These are phyloP conservation scores for Clarias macrocephalus DNA, from an alignment of 2,113 vertebrate genomes.

Conservation along the genomic window DNA sequence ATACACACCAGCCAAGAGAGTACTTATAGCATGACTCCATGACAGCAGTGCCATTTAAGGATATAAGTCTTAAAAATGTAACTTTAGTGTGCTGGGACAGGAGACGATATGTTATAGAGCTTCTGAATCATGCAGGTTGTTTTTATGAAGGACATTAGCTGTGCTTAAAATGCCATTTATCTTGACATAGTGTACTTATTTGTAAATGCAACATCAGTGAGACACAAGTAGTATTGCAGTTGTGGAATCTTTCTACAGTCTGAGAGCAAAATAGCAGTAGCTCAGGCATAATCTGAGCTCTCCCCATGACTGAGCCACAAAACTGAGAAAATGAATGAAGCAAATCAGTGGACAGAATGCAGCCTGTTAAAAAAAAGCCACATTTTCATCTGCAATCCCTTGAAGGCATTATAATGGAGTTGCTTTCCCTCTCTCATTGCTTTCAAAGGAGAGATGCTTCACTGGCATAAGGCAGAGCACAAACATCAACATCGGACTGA, in stretches of 20 bases:
- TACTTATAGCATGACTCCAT: not conserved
- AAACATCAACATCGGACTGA: constrained; percentile 43
- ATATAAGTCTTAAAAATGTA: not conserved
- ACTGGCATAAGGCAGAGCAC: not conserved
- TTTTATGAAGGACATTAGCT: not conserved
- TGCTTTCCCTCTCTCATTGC: constrained; percentile 26
- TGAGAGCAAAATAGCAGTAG: not conserved
- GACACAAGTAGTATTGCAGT: not conserved
- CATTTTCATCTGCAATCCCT: constrained; percentile 15
- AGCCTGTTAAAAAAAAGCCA: constrained; percentile 21
- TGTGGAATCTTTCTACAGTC: not conserved
- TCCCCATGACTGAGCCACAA: not conserved
- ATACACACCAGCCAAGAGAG: not conserved
- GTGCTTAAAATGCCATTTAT: not conserved
- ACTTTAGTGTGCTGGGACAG: not conserved
- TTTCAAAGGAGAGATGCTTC: constrained; percentile 47
- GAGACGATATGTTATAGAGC: not conserved
- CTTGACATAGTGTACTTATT: not conserved
- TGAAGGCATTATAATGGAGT: constrained; percentile 62
- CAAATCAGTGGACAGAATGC: constrained; percentile 8
- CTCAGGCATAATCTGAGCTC: not conserved
- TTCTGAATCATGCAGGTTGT: not conserved
- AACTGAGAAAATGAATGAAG: constrained; percentile 67
- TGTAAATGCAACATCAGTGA: not conserved
- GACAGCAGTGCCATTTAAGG: not conserved